Evolutionary conservation across 2,888 invertebrate species (phyloP).

Genomic region (Lamellibrachia satsuma): DNA sequence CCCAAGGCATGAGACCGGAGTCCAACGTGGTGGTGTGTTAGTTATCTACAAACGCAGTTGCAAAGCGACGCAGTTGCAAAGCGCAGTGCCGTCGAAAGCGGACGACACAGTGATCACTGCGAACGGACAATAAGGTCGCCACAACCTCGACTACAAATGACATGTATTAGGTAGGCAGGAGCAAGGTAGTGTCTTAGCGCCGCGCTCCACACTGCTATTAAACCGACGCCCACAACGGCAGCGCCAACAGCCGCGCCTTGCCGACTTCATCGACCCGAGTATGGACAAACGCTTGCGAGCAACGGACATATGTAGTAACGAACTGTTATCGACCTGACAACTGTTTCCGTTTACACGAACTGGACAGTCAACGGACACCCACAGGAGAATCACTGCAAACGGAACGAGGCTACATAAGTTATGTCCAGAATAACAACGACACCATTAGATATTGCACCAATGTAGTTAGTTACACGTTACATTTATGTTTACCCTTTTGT

Average conservation of each 20-base stretch:
- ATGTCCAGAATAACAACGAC: neutral
- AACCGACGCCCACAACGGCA: too few relatives aligned
- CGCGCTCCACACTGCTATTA: too few relatives aligned
- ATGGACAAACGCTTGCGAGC: neutral
- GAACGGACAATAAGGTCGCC: neutral
- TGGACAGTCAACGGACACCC: neutral
- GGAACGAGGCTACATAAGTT: neutral
- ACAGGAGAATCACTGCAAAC: neutral
- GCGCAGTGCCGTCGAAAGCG: neutral
- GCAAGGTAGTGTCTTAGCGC: too few relatives aligned
- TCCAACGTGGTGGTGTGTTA: neutral
- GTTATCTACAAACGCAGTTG: neutral
- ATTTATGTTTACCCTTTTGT: neutral
- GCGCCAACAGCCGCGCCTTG: neutral
- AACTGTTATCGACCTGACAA: neutral
- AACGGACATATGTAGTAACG: neutral
- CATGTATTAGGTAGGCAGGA: neutral
- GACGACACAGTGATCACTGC: neutral
- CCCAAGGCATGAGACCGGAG: neutral
- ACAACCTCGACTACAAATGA: too few relatives aligned
- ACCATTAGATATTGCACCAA: neutral
- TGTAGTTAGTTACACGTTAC: neutral
- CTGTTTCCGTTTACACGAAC: neutral
- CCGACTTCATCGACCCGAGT: neutral
- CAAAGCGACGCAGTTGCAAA: neutral